A percentile compares a stretch with the other conserved stretches of the same genome.
phyloP scores from a whole-genome alignment of 2,888 invertebrate genomes.

The Melanostoma mellinum region DNA sequence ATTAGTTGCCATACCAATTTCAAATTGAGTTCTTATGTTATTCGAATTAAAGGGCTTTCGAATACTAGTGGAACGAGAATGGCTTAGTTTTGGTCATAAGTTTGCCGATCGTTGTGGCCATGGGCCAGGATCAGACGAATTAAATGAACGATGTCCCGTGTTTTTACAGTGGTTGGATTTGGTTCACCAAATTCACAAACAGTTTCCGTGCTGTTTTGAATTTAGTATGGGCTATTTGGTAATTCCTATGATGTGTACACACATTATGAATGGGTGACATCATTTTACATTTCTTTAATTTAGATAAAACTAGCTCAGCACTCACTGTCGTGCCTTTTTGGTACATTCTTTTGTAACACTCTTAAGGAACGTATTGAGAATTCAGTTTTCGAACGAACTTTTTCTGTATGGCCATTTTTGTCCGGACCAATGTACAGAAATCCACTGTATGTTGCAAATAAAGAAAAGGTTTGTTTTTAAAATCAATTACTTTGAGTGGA shows the following conservation, averaged over 20 bases:
- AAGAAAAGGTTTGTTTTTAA: slow-evolving; percentile 78
- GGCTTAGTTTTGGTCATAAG: slow-evolving; percentile 99
- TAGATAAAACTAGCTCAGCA: slow-evolving; percentile 97
- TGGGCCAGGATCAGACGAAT: slow-evolving; percentile 90
- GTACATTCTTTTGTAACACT: slow-evolving; percentile 97
- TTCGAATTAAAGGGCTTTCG: slow-evolving; percentile 90
- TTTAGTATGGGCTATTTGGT: slow-evolving; percentile 97
- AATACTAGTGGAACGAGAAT: slow-evolving; percentile 95
- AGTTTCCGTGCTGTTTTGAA: slow-evolving; percentile 97
- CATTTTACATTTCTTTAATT: slow-evolving; percentile 73
- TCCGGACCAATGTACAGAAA: slow-evolving; percentile 91
- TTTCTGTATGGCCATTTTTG: slow-evolving; percentile 95
- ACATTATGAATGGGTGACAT: neutral
- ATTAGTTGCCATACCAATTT: neutral
- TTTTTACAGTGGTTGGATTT: slow-evolving; percentile 99
- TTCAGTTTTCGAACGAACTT: slow-evolving; percentile 87
- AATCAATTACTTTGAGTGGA: neutral
- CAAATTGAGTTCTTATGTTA: neutral
- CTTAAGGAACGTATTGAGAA: slow-evolving; percentile 87
- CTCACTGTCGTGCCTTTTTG: slow-evolving; percentile 97
- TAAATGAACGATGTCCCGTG: slow-evolving; percentile 98
- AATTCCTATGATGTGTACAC: slow-evolving; percentile 73
- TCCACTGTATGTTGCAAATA: slow-evolving; percentile 88
- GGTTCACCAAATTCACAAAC: slow-evolving; percentile 93
- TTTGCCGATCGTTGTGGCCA: slow-evolving; percentile 97